Conservation (phyloP, 2,113 vertebrate species). For the Nycticorax nycticorax region DNA sequence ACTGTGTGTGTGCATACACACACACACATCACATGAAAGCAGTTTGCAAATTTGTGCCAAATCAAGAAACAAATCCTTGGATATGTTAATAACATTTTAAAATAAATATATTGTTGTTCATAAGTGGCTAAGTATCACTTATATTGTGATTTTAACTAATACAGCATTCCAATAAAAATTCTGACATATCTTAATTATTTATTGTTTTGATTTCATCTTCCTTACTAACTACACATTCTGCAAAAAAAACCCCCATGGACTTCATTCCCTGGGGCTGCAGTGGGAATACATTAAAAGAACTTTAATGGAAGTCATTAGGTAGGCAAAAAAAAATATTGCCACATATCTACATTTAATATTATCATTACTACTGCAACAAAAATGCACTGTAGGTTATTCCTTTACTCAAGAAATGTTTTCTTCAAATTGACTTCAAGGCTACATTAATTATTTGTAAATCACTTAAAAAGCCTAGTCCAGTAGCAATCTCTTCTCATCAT, state of each 20-base stretch:
- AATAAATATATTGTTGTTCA: neutral
- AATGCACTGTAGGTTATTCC: neutral
- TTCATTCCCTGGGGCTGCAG: neutral
- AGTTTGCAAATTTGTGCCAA: neutral
- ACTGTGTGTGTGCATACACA: fast-evolving
- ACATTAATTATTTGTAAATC: neutral
- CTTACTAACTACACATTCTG: neutral
- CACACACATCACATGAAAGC: neutral
- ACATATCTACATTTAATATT: neutral
- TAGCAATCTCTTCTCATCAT: neutral
- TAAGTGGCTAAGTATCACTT: neutral
- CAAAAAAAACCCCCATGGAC: neutral
- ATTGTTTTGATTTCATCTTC: neutral
- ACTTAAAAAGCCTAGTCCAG: neutral
- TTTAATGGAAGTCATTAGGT: neutral
- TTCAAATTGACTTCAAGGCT: neutral
- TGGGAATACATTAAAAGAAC: neutral
- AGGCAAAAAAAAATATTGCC: neutral
- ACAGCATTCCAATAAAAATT: neutral
- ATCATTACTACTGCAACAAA: neutral
- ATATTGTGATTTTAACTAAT: neutral
- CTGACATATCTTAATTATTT: neutral
- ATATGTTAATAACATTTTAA: neutral
- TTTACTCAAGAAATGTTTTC: neutral
- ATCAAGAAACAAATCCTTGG: neutral